Base-by-base conservation (phyloP, 2,888 invertebrate genomes). In the Sminthurides aquaticus region DNA sequence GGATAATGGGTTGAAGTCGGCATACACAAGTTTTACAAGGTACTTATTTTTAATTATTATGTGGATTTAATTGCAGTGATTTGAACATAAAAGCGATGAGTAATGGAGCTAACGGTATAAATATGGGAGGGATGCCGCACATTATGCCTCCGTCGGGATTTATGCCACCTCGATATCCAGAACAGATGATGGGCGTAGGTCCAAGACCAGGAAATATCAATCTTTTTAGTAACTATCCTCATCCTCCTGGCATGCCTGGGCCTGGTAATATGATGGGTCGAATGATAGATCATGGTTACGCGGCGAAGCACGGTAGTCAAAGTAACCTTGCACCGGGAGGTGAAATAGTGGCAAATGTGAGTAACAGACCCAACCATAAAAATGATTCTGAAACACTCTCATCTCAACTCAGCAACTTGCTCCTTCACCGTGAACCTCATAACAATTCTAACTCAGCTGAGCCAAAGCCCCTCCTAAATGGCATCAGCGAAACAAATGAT, bases 21-120 rank as follows among this genome's bases (percentile, higher is more conserved):
- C n/a, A n/a, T n/a, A n/a, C n/a, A n/a, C n/a, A n/a, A n/a, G n/a
- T n/a, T n/a, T n/a, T n/a, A n/a, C n/a, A n/a, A n/a, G n/a, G n/a
- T n/a, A n/a, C n/a, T n/a, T n/a, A 43, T 43, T 43, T 43, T 43
- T 43, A 18, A 43, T n/a, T n/a, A n/a, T n/a, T n/a, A n/a, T n/a
- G n/a, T n/a, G n/a, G n/a, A n/a, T n/a, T n/a, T n/a, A 11, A 5
- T 57, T 57, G 27, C 34, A 57, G 57, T 28, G n/a, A 57, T 57
- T 28, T 57, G 18, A 57, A 57, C 28, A 20, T 56, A 8, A 57
- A 57, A 29, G n/a, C 22, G 26, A 29, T 57, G 27, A 22, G 3
- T 24, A 3, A n/a, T 22, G 57, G 28, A 29, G n/a, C 2, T 18
- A 57, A 57, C 28, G 57, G 57, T 27, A 57, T 57, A 28, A 22